phyloP scores from a whole-genome alignment of 2,797 vertebrate genomes.

The Coilia nasus region DNA sequence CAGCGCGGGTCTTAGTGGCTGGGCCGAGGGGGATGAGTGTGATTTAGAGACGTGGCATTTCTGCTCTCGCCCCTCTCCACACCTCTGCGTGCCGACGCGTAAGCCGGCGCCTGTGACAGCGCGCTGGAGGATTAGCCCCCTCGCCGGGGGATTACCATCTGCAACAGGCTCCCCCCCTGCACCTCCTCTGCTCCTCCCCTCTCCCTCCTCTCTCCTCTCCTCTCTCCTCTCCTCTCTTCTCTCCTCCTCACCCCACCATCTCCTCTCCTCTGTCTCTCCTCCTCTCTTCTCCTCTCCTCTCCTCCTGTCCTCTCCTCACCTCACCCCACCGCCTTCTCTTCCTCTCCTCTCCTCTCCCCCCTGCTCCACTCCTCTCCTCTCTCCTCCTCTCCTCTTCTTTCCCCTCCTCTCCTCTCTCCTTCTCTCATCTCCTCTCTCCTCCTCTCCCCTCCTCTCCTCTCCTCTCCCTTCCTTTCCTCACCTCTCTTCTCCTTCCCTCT shows the following conservation, averaged over 20 bases:
- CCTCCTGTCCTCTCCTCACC: constrained; percentile 28
- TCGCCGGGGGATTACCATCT: constrained; percentile 43
- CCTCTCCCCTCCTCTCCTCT: neutral
- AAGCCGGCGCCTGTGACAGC: constrained; percentile 45
- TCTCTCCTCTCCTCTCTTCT: neutral
- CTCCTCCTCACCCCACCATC: neutral
- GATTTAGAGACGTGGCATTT: constrained; percentile 39
- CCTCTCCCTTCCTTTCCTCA: neutral
- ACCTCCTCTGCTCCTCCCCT: neutral
- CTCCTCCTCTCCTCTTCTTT: neutral
- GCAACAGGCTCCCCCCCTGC: constrained; percentile 31
- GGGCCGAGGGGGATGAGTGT: constrained; percentile 34
- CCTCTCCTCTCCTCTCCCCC: constrained; percentile 40
- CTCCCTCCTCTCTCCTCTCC: neutral
- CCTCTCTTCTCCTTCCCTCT: neutral
- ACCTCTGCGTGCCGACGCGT: constrained; percentile 36
- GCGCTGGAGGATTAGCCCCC: constrained; percentile 38
- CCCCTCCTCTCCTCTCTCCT: neutral
- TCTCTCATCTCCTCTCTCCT: neutral
- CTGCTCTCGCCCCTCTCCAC: constrained; percentile 26
- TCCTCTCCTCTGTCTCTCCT: neutral
- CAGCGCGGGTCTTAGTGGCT: constrained; percentile 27
- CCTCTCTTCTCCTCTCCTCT: constrained; percentile 29
- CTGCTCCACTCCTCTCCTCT: constrained; percentile 19
- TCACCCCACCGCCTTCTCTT: constrained; percentile 17